Evolutionary conservation across 2,113 vertebrate species (phyloP).

Genomic region (Bambusicola thoracicus): DNA sequence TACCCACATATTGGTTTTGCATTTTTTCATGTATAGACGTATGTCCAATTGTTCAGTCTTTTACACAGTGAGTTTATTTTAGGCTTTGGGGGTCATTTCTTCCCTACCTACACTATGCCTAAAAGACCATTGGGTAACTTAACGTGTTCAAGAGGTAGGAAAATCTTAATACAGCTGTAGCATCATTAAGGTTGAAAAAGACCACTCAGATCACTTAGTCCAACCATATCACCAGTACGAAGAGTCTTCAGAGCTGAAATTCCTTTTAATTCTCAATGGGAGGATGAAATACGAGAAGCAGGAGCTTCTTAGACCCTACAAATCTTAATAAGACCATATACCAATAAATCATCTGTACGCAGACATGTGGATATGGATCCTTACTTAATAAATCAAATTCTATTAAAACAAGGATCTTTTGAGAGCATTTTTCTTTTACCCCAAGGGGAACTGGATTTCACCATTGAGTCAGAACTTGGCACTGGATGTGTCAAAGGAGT

Average conservation of each 20-base stretch:
- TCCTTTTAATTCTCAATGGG: not conserved
- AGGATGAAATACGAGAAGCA: not conserved
- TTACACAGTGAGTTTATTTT: not conserved
- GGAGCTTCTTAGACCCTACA: not conserved
- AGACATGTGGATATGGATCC: not conserved
- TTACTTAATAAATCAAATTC: conserved; percentile 2
- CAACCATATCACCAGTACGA: not conserved
- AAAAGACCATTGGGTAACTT: not conserved
- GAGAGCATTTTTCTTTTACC: not conserved
- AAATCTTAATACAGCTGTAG: not conserved
- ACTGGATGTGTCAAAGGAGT: not conserved
- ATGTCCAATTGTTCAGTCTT: not conserved
- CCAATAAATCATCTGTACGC: not conserved
- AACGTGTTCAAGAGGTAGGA: not conserved
- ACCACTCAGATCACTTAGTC: too few relatives aligned
- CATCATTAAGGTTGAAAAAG: too few relatives aligned
- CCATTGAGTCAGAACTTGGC: not conserved
- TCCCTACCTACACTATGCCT: not conserved
- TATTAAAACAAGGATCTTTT: not conserved
- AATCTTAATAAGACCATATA: not conserved
- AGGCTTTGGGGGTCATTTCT: not conserved
- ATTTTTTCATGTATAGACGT: not conserved
- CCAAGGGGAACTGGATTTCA: not conserved
- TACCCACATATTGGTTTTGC: not conserved
- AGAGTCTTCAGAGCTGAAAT: not conserved